Base-by-base conservation (phyloP, 2,888 invertebrate species). In the Bimastos eiseni region DNA sequence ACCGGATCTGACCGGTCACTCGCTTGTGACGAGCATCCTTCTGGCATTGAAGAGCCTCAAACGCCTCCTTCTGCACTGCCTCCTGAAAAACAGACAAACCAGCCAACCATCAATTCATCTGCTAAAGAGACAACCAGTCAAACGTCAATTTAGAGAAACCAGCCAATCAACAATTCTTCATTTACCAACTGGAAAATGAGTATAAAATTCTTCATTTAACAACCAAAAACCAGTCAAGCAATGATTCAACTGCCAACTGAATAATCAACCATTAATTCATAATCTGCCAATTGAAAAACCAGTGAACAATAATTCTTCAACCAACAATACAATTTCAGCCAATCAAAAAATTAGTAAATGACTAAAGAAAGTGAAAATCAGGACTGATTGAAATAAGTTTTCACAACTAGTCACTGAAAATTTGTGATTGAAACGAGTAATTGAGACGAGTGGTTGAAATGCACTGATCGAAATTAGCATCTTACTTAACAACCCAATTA, bases 61-160 rank as follows among this genome's bases (percentile, higher is more conserved):
- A 94, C 0, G 95, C 95, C 55, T 94, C 93, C 91, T 93, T 94
- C 93, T 95, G 95, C 49, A 94, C 91, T 83, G 93, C 90, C 90
- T 95, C 95, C 94, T 95, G 92, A 11, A 24, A 88, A 33, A 5
- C 30, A 30, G n/a, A 38, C 24, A 88, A 38, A 38, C 36, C 88
- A 38, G 30, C 36, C 88, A 38, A 88, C 88, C 30, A 30, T 88
- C 37, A 38, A 86, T 86, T 37, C 70, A 70, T 1, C 70, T n/a
- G n/a, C 70, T n/a, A 70, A 70, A 6, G 8, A 15, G 49, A 49
- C 1, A 41, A 41, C 41, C 1, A 41, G 41, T 41, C 41, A 41
- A n/a, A n/a, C n/a, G n/a, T n/a, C n/a, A n/a, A n/a, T n/a, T n/a
- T n/a, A n/a, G n/a, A n/a, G n/a, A n/a, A n/a, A n/a, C n/a, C n/a